These are phyloP conservation scores for Melanotaenia parkinsoni DNA, from an alignment of 2,797 vertebrate species.

Conservation along the genomic window DNA sequence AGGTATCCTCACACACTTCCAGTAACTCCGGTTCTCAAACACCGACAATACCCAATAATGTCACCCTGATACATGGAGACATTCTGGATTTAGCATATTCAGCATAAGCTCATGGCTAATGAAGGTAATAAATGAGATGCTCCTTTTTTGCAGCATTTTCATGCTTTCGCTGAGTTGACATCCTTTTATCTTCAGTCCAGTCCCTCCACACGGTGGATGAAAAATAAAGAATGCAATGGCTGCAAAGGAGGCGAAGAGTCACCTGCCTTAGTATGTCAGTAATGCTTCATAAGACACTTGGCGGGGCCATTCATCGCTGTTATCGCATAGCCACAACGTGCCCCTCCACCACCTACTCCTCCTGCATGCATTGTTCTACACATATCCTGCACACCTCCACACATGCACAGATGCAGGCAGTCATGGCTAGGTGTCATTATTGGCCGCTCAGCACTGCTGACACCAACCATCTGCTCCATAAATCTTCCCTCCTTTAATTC, in stretches of 20 bases:
- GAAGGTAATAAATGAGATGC: conserved; percentile 66
- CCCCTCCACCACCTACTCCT: conserved; percentile 22
- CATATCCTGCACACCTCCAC: conserved; percentile 11
- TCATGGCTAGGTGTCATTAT: conserved; percentile 18
- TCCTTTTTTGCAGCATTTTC: conserved; percentile 28
- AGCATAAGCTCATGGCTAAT: conserved; percentile 44
- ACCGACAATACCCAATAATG: conserved; percentile 39
- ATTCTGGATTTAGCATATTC: conserved; percentile 54
- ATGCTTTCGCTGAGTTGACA: conserved; percentile 58
- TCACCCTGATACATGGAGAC: conserved; percentile 47
- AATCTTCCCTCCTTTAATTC: conserved; percentile 25
- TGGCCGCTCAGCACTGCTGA: conserved; percentile 36
- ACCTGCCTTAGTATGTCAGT: conserved; percentile 64
- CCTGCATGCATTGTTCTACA: conserved; percentile 18
- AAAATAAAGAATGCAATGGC: conserved; percentile 54
- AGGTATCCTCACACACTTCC: conserved; percentile 25
- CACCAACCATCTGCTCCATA: conserved; percentile 37
- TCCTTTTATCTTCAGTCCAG: conserved; percentile 53
- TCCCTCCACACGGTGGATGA: conserved; percentile 41
- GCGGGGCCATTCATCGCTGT: conserved; percentile 70
- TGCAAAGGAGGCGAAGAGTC: conserved; percentile 45
- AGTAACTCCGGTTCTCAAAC: conserved; percentile 26
- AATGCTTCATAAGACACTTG: conserved; percentile 75
- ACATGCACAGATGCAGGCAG: conserved; percentile 16
- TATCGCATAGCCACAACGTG: conserved; percentile 61